phyloP scores from a whole-genome alignment of 2,113 vertebrate species.

The Salvelinus alpinus region DNA sequence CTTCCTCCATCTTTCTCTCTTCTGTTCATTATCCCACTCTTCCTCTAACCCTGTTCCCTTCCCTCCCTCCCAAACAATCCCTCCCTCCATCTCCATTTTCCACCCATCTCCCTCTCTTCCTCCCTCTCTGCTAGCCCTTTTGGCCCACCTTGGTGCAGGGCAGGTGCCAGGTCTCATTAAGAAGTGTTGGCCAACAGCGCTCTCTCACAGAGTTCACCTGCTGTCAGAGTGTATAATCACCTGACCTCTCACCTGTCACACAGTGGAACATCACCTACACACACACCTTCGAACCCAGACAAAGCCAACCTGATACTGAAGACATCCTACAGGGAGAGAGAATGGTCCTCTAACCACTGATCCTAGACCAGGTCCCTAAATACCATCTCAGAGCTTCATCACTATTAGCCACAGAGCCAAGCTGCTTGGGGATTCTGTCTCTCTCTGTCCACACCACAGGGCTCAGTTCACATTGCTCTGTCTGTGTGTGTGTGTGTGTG shows the following conservation, averaged over 20 bases:
- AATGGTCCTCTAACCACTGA: background rate
- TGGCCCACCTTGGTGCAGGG: constrained; percentile 26
- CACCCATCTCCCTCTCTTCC: background rate
- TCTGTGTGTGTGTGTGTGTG: too few relatives aligned
- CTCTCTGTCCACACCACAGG: background rate
- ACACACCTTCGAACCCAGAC: constrained; percentile 14
- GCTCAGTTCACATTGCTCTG: too few relatives aligned
- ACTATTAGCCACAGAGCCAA: background rate
- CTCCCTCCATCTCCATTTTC: background rate
- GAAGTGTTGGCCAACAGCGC: constrained; percentile 24
- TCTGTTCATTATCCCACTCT: constrained; percentile 22
- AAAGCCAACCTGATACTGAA: background rate
- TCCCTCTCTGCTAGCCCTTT: background rate
- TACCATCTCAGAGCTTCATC: background rate
- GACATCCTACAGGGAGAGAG: background rate
- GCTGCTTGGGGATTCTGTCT: background rate
- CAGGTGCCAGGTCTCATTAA: constrained; percentile 61
- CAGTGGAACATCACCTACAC: constrained; percentile 8
- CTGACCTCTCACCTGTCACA: constrained; percentile 41
- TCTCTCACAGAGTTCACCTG: constrained; percentile 28
- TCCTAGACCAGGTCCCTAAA: background rate
- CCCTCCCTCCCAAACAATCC: too few relatives aligned
- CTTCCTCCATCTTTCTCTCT: constrained; percentile 36
- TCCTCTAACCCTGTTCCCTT: background rate
- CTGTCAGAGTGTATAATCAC: constrained; percentile 28